Evolutionary conservation across 2,888 invertebrate species (phyloP).

Genomic region (Ichneumoninae sp.): DNA sequence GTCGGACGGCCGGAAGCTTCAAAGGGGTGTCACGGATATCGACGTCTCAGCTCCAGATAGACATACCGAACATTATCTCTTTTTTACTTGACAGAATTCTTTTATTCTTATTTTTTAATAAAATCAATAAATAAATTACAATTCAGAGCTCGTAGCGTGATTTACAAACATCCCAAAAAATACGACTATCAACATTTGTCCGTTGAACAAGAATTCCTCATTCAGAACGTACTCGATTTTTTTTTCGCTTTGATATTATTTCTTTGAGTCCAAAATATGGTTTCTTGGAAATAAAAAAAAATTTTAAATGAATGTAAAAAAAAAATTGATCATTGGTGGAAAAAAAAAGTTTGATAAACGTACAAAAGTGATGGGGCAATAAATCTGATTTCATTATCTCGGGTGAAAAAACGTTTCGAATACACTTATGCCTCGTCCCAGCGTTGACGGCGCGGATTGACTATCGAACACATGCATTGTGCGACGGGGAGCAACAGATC

Average conservation of each 20-base stretch:
- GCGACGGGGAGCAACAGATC: constrained; percentile 4
- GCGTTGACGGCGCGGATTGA: background rate
- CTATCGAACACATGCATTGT: background rate
- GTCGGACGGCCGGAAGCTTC: constrained; percentile 8
- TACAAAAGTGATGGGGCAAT: background rate
- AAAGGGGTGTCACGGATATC: constrained; percentile 24
- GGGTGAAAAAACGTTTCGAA: background rate
- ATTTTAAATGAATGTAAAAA: no score
- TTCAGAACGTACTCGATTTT: background rate
- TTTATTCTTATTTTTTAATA: no score
- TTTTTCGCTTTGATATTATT: background rate
- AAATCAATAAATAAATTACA: no score
- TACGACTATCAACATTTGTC: no score
- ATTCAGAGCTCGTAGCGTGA: no score
- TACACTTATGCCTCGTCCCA: background rate
- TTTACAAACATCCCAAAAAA: no score
- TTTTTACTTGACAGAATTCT: no score
- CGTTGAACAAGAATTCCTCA: no score
- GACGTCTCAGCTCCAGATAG: background rate
- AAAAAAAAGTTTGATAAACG: background rate
- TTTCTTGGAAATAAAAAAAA: no score
- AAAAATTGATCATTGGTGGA: background rate
- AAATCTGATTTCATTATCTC: background rate
- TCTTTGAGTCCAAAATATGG: no score
- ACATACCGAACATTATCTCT: background rate